Evolutionary conservation across 2,888 invertebrate genomes (phyloP), one percentile per base, ranked within the genome.

Genomic region (Agelastica alni): DNA sequence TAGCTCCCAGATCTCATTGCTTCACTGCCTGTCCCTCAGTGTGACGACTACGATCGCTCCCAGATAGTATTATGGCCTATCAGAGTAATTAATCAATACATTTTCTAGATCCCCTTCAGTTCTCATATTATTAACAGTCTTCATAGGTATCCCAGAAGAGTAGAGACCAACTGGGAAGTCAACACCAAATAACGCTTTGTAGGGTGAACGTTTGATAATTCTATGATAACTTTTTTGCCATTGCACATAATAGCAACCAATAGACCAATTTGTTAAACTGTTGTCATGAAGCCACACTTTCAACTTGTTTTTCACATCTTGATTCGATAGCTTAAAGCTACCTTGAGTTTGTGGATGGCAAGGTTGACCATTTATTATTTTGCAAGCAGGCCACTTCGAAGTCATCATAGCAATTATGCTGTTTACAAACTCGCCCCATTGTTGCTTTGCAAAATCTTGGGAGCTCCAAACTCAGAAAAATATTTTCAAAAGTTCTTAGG

Each of bases 341-440:
- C 14, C 26, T 12, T 41, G n/a, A n/a, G n/a, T n/a, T n/a, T n/a
- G 22, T 4, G 22, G 41, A 12, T 22, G 12, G 9, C 3, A 9
- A 7, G 26, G 26, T 7, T 9, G 26, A 26, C 26, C 26, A 26
- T 26, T 26, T 7, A 26, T 3, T 26, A 26, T 26, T n/a, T 26
- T 26, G 3, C 26, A 26, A 22, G 22, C 4, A 26, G 26, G 26
- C 26, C 26, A 26, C 9, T 26, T 26, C 9, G 26, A 2, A 6
- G 9, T 9, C 9, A 26, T 6, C 9, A 7, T 1, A 7, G 2
- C 9, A 26, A 26, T 26, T 7, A 26, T 26, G 26, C 26, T 63
- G n/a, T n/a, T 62, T n/a, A 51, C 51, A 59, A 70, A 69, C 54
- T 69, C 63, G 16, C 67, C 39, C 67, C 58, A 67, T 61, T 59